phyloP scores from a whole-genome alignment of 2,113 vertebrate species.

The Tautogolabrus adspersus region DNA sequence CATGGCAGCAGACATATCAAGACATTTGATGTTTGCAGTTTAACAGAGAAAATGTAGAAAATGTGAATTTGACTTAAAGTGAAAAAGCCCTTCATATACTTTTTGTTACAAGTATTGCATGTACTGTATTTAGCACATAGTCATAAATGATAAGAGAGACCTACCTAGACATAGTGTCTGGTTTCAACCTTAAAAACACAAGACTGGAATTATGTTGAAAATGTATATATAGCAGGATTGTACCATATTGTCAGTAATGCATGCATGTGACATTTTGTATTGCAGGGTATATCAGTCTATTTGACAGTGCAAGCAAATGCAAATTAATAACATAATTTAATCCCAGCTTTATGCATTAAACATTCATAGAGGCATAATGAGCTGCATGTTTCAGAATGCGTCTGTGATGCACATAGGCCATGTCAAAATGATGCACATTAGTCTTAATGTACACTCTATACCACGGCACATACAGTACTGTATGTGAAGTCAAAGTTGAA shows the following conservation, averaged over 20 bases:
- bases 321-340: constrained; percentile 29
- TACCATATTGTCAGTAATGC: constrained; percentile 10
- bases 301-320: constrained; percentile 1
- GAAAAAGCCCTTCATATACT: neutral
- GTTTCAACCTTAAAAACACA: constrained; percentile 6
- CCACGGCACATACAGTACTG: neutral
- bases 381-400: constrained; percentile 33
- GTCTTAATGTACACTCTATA: constrained; percentile 10
- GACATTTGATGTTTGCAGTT: neutral
- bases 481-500: constrained; percentile 16
- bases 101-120: neutral
- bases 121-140: neutral
- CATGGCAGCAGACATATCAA: neutral
- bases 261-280: constrained; percentile 32
- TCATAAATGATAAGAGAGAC: neutral
- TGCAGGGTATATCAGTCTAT: constrained; percentile 36
- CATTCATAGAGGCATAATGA: constrained; percentile 37
- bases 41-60: too few relatives aligned
- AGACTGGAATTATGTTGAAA: neutral
- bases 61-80: neutral
- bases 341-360: constrained; percentile 63
- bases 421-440: constrained; percentile 19
- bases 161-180: constrained; percentile 2
- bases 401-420: constrained; percentile 30
- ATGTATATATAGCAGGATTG: neutral